Percentiles rank a stretch among this genome's conserved stretches.
Conservation (phyloP, 1,140 invertebrate species). For the Acromyrmex charruanus region DNA sequence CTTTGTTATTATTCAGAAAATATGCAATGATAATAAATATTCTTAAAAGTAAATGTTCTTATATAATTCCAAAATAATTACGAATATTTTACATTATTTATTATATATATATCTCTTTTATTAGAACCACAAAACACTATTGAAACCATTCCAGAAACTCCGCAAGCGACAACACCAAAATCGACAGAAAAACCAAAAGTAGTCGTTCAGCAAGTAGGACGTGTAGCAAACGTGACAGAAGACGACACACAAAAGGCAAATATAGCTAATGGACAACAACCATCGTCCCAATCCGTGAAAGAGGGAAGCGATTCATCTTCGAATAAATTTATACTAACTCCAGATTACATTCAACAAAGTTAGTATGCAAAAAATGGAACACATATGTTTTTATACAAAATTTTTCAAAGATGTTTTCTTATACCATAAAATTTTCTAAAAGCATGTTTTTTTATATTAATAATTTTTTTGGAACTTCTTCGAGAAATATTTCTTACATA, state of each 20-base stretch:
- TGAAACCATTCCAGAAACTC: conserved; percentile 72
- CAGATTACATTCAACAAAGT: conserved; percentile 96
- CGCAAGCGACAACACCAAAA: conserved; percentile 60
- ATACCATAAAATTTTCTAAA: background rate
- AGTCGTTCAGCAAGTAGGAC: conserved; percentile 82
- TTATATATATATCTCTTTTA: background rate
- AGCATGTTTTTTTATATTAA: background rate
- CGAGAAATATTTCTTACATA: background rate
- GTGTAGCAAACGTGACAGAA: conserved; percentile 68
- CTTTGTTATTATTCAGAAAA: conserved; percentile 3
- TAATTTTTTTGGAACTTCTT: background rate
- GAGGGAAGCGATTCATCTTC: conserved; percentile 80
- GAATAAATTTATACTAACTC: conserved; percentile 94
- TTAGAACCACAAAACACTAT: conserved; percentile 63
- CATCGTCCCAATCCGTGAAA: conserved; percentile 80
- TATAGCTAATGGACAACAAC: conserved; percentile 85
- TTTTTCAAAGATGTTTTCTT: background rate
- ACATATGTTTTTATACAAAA: background rate
- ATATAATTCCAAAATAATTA: background rate
- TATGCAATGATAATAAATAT: background rate
- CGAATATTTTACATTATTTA: background rate
- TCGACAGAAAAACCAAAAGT: conserved; percentile 83
- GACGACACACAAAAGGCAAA: conserved; percentile 81
- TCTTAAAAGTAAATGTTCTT: background rate
- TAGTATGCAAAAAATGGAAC: conserved; percentile 82